Evolutionary conservation across 2,113 vertebrate species (phyloP), one percentile per base, ranked within the genome.

Genomic region (Lanius ludovicianus): DNA sequence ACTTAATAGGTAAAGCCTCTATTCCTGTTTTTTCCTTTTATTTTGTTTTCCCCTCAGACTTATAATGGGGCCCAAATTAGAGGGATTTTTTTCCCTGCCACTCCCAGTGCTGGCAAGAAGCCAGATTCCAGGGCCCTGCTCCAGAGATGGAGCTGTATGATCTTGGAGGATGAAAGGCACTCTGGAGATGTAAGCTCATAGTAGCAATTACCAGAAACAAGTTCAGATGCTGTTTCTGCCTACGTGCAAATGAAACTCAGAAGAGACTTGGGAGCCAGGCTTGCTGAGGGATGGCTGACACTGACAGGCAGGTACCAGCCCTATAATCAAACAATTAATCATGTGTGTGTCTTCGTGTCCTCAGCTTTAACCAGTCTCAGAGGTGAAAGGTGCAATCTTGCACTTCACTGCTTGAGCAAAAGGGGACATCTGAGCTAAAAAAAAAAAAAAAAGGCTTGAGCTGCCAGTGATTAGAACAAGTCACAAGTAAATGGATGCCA

Each of bases 121-220:
- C 89, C 94, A 84, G 47, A 67, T 78, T 81, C 47, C 76, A 80
- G 73, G 89, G 80, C 89, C 60, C 39, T 56, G 76, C 52, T 96
- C 84, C 5, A 3, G 74, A 89, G 80, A 27, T 50, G 79, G 59
- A 88, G 56, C 76, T 71, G 65, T 78, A 31, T 87, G 88, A 96
- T 93, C 96, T 71, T 21, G 31, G 41, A 87, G 65, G 73, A 95
- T 93, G 90, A 96, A 95, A 97, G 80, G 56, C 80, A 73, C 86
- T 94, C 86, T 84, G 83, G 93, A 95, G 95, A 94, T 82, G 83
- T 92, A 96, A 87, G 86, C 94, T 93, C 46, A 53, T 50, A 93
- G 88, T 41, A 89, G 90, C 79, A 90, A 95, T 97, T 96, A 96
- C 86, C 28, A 71, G 86, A 78, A 90, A 89, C 85, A 88, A 84